Conservation (phyloP, 2,888 invertebrate genomes). For the Leucophenga montana region DNA sequence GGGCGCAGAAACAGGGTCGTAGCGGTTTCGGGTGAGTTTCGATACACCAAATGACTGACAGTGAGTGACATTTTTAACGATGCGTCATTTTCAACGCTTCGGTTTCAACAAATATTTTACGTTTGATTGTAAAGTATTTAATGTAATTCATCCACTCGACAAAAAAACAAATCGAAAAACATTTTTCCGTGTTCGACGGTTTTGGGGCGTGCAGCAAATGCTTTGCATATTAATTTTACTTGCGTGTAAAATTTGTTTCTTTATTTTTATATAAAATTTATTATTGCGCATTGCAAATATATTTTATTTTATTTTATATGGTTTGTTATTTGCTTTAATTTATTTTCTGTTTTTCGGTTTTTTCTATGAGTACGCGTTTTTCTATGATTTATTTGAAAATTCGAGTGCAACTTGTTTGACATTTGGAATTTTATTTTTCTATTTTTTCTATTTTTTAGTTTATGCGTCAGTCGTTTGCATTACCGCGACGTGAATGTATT, state of each 20-base stretch:
- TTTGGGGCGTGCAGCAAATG: conserved; percentile 19
- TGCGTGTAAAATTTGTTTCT: not conserved
- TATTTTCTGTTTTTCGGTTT: conserved; percentile 1
- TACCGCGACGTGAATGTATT: not conserved
- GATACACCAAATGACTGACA: conserved; percentile 23
- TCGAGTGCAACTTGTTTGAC: too few species aligned
- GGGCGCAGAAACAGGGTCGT: not conserved
- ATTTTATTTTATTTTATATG: not conserved
- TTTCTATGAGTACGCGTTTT: not conserved
- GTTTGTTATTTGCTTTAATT: conserved; percentile 11
- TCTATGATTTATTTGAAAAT: conserved; percentile 22
- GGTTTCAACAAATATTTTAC: conserved; percentile 48
- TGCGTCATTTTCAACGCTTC: conserved; percentile 53
- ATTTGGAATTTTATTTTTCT: not conserved
- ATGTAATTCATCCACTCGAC: not conserved
- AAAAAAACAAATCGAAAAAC: conserved; percentile 1
- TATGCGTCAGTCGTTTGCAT: too few species aligned
- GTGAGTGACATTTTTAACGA: conserved; percentile 57
- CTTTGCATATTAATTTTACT: conserved; percentile 22
- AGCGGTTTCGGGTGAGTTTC: not conserved
- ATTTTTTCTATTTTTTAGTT: not conserved
- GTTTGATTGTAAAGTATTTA: conserved; percentile 20
- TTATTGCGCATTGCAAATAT: not conserved
- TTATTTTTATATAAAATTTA: conserved; percentile 2
- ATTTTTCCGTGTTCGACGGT: conserved; percentile 18